A percentile compares a stretch with the other conserved stretches of the same genome.
phyloP scores from a whole-genome alignment of 2,113 vertebrate species.

The Toxotes chatareus region DNA sequence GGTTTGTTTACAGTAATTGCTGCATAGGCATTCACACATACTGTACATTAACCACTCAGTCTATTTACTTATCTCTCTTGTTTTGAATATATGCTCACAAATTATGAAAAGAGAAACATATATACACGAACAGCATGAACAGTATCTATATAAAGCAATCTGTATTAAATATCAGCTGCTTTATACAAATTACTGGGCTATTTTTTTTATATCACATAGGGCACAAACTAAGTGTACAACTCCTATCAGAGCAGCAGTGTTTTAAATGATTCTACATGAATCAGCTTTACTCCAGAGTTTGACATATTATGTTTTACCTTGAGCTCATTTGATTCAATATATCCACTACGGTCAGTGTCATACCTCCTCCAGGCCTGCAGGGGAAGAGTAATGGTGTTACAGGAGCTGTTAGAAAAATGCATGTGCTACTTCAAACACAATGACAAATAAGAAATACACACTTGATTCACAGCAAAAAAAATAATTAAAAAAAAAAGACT shows the following conservation, averaged over 20 bases:
- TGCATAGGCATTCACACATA: background rate
- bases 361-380: conserved; percentile 94
- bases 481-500: background rate
- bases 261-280: background rate
- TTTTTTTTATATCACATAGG: background rate
- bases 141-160: background rate
- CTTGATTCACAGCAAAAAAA: background rate
- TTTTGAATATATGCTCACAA: conserved; percentile 3
- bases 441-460: background rate
- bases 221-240: too few relatives aligned
- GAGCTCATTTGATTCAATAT: conserved; percentile 97
- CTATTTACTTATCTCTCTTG: background rate
- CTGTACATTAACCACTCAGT: background rate
- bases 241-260: background rate
- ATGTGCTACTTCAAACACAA: background rate
- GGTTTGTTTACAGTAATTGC: background rate
- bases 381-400: conserved; percentile 19
- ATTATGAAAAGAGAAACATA: conserved; percentile 1
- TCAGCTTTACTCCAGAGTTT: background rate
- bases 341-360: conserved; percentile 96
- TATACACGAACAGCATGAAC: background rate
- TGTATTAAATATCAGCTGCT: background rate
- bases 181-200: background rate
- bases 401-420: conserved; percentile 9
- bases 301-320: conserved; percentile 87